These are phyloP conservation scores for Natator depressus DNA, from an alignment of 2,113 vertebrate genomes.

Conservation along the genomic window DNA sequence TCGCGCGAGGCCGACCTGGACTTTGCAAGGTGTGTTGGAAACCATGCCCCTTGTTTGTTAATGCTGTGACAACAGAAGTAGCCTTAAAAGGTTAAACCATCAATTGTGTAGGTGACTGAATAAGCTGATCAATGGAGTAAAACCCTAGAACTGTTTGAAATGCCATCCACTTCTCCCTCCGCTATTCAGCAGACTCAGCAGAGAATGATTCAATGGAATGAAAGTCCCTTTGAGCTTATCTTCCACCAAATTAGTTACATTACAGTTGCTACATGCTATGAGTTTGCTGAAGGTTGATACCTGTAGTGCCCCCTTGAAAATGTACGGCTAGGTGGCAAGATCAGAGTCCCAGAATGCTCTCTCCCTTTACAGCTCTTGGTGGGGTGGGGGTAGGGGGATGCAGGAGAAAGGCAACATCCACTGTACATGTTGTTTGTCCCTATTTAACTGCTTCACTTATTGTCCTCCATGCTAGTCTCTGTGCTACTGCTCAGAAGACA, in stretches of 20 bases:
- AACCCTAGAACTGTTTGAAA: fast-evolving
- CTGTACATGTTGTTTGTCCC: not conserved
- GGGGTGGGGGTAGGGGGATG: not conserved
- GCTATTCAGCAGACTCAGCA: not conserved
- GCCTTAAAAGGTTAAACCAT: not conserved
- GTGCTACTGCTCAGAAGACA: not conserved
- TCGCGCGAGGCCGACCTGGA: slow-evolving; percentile 97
- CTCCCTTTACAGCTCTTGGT: not conserved
- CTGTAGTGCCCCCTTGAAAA: not conserved
- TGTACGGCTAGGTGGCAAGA: not conserved
- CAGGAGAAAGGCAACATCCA: not conserved
- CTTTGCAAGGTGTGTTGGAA: slow-evolving; percentile 88
- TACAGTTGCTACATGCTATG: not conserved
- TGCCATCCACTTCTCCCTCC: fast-evolving
- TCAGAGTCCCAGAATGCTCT: not conserved
- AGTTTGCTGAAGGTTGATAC: not conserved
- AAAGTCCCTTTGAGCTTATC: not conserved
- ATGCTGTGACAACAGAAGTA: not conserved
- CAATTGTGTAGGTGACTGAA: fast-evolving
- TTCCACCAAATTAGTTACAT: fast-evolving
- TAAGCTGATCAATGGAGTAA: fast-evolving
- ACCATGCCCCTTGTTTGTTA: fast-evolving
- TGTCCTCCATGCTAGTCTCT: not conserved
- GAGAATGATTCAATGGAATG: fast-evolving
- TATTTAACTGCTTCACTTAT: not conserved